phyloP scores from a whole-genome alignment of 2,888 invertebrate genomes.

The Ormia ochracea region DNA sequence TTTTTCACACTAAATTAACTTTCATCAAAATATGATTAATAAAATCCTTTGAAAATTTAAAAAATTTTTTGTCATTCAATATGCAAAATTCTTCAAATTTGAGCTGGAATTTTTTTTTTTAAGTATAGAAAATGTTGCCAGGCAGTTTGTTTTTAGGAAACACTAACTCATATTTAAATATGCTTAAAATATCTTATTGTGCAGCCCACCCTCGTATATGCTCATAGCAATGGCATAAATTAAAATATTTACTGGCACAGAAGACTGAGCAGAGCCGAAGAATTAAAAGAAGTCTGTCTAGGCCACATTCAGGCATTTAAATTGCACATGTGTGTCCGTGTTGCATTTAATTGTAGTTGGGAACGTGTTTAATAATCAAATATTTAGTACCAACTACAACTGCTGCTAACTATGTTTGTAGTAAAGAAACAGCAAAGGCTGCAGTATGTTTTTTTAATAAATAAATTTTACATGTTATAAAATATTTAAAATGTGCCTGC shows the following conservation, averaged over 20 bases:
- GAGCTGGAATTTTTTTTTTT: too few species aligned
- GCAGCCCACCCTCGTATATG: background rate
- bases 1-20: too few species aligned
- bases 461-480: conserved; percentile 24
- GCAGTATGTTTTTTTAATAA: background rate
- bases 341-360: conserved; percentile 23
- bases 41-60: too few species aligned
- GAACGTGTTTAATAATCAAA: conserved; percentile 37
- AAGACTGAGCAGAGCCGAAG: conserved; percentile 9
- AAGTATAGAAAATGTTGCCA: too few species aligned
- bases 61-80: too few species aligned
- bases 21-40: too few species aligned
- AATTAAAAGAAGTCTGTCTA: conserved; percentile 14
- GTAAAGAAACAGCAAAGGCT: background rate
- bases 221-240: conserved; percentile 3
- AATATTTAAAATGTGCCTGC: conserved; percentile 1
- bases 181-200: background rate
- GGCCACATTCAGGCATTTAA: conserved; percentile 18
- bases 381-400: conserved; percentile 27
- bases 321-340: background rate
- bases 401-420: conserved; percentile 3
- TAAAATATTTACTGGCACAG: conserved; percentile 5
- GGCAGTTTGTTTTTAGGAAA: too few species aligned
- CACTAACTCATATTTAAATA: too few species aligned
- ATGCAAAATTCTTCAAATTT: too few species aligned